Percentiles rank a stretch among this genome's conserved stretches.
phyloP scores from a whole-genome alignment of 2,888 invertebrate genomes.

The Drosophila incognita region DNA sequence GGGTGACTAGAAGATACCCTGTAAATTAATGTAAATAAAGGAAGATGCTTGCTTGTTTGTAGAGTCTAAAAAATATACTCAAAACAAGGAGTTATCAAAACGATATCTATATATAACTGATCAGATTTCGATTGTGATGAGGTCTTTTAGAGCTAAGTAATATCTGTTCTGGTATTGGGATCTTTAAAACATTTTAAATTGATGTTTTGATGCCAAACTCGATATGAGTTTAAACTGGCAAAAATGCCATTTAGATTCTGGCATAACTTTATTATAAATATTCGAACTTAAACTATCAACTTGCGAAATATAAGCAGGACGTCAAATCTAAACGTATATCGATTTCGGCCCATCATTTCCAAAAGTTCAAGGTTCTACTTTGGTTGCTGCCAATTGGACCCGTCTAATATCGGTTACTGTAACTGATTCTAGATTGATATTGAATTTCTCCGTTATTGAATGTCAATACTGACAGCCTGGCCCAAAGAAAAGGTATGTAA shows the following conservation, averaged over 20 bases:
- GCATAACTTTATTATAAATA: not conserved
- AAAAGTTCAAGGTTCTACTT: not conserved
- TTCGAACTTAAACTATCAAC: not conserved
- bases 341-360: not conserved
- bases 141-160: too few species aligned
- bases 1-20: not conserved
- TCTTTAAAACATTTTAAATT: too few species aligned
- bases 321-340: not conserved
- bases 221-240: too few species aligned
- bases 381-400: too few species aligned
- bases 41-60: not conserved
- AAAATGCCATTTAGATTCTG: not conserved
- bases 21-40: not conserved
- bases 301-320: not conserved
- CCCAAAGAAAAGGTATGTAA: not conserved
- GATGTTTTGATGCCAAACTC: not conserved
- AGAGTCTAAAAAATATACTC: not conserved
- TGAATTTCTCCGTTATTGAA: not conserved
- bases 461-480: not conserved
- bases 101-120: not conserved
- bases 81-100: not conserved
- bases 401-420: not conserved
- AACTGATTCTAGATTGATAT: not conserved
- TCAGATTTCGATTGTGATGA: not conserved
- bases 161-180: fast-evolving